Base-by-base conservation (phyloP, 2,113 vertebrate genomes). In the Eonycteris spelaea region DNA sequence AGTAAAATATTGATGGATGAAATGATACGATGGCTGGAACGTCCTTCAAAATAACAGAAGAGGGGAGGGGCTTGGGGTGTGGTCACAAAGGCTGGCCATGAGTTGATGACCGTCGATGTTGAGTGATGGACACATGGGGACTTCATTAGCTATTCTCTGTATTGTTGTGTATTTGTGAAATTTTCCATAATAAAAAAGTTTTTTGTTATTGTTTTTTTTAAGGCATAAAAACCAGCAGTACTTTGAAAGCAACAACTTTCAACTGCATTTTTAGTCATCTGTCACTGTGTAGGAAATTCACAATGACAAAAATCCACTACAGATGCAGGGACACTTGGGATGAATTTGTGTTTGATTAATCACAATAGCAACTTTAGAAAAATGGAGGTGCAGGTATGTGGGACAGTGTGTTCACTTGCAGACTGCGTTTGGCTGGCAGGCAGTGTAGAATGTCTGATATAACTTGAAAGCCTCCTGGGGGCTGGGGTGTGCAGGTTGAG, bases 161-260 rank as follows among this genome's bases (percentile, higher is more conserved):
- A 59, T 30, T 84, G 86, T 5, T 22, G 33, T 74, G 13, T 48
- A 7, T 21, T 71, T 57, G 53, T 30, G 14, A n/a, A 79, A 35
- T 92, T 85, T 40, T 85, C 38, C 55, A 12, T 8, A 38, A 92
- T 51, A 45, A 77, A 68, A 51, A 70, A 4, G 5, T 57, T 28
- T 74, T 43, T n/a, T n/a, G n/a, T n/a, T n/a, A n/a, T n/a, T 43
- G 26, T 43, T 9, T 73, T 68, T 51, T 51, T 51, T 51, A 51
- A 48, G 51, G 65, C 65, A 61, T 65, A 38, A 51, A 95, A 83
- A 11, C 3, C 14, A 45, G 63, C 24, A 21, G 19, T 10, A 16
- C 30, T 45, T 63, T 65, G 57, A 84, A 93, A 79, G 78, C 40
- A 61, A 53, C 65, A 51, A 16, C 45, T 88, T 86, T 53, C 65